Percentiles rank a stretch among this genome's conserved stretches.
These are phyloP conservation scores for Xyrauchen texanus DNA, from an alignment of 2,113 vertebrate species.

Conservation along the genomic window DNA sequence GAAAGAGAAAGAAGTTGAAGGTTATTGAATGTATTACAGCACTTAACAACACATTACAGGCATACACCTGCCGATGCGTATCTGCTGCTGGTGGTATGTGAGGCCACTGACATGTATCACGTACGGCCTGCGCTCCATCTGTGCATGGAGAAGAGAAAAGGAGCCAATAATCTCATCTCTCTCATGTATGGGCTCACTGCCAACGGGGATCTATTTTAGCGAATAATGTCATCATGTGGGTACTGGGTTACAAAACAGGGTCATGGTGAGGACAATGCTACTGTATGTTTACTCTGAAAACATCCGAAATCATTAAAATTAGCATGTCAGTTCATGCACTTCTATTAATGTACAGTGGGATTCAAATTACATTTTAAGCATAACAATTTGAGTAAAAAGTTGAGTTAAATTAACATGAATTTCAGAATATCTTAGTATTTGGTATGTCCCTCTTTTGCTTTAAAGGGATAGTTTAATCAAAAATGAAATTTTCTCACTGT, in stretches of 20 bases:
- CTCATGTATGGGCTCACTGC: constrained; percentile 9
- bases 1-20: too few species aligned
- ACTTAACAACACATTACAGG: neutral
- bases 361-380: too few species aligned
- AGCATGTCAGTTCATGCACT: neutral
- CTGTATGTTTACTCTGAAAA: neutral
- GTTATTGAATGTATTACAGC: too few species aligned
- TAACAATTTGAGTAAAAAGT: too few species aligned
- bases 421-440: too few species aligned
- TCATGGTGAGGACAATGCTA: constrained; percentile 35
- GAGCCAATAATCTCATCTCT: constrained; percentile 19
- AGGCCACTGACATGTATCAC: constrained; percentile 53
- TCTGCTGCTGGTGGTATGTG: constrained; percentile 50
- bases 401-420: too few species aligned
- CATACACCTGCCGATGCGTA: constrained; percentile 50
- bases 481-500: too few species aligned
- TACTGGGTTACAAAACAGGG: constrained; percentile 42
- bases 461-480: too few species aligned
- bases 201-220: constrained; percentile 25
- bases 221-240: constrained; percentile 34
- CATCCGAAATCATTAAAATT: neutral
- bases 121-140: constrained; percentile 38
- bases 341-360: neutral
- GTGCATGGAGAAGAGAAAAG: constrained; percentile 46
- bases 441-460: too few species aligned